Evolutionary conservation across 2,113 vertebrate genomes (phyloP), one percentile per base, ranked within the genome.

Genomic region (Dicaeum eximium): DNA sequence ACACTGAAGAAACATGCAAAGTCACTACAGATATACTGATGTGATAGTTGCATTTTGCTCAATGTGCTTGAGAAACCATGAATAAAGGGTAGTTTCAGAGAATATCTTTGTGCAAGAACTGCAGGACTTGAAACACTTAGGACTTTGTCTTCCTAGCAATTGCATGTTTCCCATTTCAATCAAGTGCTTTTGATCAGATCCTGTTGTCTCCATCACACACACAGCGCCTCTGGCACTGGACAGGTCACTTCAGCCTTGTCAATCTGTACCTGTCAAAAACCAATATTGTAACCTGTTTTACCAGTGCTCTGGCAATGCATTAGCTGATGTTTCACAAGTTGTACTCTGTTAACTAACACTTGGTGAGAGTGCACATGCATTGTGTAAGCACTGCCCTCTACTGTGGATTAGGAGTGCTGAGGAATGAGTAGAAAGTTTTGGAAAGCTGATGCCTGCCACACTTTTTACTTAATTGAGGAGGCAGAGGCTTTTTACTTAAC

Each of bases 311-410:
- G 30, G 13, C 23, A 53, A 66, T 28, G 44, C 50, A 62, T 58
- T 40, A 80, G 77, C 8, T 27, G 66, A 22, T 33, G 16, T 38
- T 86, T 73, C 54, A 25, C 12, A 67, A 86, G 33, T 25, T 27
- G 42, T 60, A 7, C 38, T 54, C 27, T 9, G 64, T 38, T 38
- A 67, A 66, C 24, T 12, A 40, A 25, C 24, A 19, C 12, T 62
- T 33, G 2, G 45, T 15, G 56, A 64, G 45, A 66, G 38, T 2
- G 33, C 11, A 10, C 19, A 79, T 47, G 70, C 13, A 23, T 86
- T 88, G 74, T 77, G 92, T 87, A 51, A 93, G 48, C 93, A 91
- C 85, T 97, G 96, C 95, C 94, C 92, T 94, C 96, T 97, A 56
- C 80, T 48, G 95, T 86, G 56, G 28, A 22, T 45, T 44, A 35